Conservation (phyloP, 1,140 invertebrate genomes). For the Oedothorax gibbosus region DNA sequence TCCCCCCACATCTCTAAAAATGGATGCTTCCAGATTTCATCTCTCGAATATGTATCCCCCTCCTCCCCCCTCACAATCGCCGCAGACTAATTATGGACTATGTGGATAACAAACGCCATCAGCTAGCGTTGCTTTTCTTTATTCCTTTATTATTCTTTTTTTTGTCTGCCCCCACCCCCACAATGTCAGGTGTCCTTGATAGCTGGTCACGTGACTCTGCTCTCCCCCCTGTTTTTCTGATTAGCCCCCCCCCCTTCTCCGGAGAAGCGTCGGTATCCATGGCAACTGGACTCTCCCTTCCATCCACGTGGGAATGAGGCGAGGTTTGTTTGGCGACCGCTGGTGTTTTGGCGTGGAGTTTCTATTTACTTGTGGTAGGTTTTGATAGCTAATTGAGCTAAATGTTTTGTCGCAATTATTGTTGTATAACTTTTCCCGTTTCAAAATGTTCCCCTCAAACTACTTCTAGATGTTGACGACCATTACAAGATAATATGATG, state of each 20-base stretch:
- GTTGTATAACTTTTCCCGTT: too few relatives aligned
- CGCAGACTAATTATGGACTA: slow-evolving; percentile 58
- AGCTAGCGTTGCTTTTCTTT: slow-evolving; percentile 58
- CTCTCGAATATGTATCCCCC: slow-evolving; percentile 45
- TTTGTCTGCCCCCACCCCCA: neutral
- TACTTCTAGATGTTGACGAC: too few relatives aligned
- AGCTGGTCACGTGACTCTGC: slow-evolving; percentile 58
- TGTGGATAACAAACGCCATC: slow-evolving; percentile 59
- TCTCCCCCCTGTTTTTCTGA: slow-evolving; percentile 55
- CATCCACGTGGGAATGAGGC: slow-evolving; percentile 55
- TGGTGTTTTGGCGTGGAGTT: neutral
- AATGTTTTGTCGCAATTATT: too few relatives aligned
- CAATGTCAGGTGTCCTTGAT: slow-evolving; percentile 60
- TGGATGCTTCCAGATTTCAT: slow-evolving; percentile 56
- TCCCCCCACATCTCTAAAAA: slow-evolving; percentile 35
- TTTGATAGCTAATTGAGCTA: too few relatives aligned
- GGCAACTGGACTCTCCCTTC: slow-evolving; percentile 22
- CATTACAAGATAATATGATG: too few relatives aligned
- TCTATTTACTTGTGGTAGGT: neutral
- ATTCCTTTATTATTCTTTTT: neutral
- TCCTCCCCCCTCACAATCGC: slow-evolving; percentile 45
- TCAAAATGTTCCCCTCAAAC: too few relatives aligned
- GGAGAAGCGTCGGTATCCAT: slow-evolving; percentile 49
- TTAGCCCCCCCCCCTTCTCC: slow-evolving; percentile 34
- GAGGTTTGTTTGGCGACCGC: slow-evolving; percentile 28